Evolutionary conservation across 2,888 invertebrate genomes (phyloP).

Genomic region (Sarcophaga subvicina): DNA sequence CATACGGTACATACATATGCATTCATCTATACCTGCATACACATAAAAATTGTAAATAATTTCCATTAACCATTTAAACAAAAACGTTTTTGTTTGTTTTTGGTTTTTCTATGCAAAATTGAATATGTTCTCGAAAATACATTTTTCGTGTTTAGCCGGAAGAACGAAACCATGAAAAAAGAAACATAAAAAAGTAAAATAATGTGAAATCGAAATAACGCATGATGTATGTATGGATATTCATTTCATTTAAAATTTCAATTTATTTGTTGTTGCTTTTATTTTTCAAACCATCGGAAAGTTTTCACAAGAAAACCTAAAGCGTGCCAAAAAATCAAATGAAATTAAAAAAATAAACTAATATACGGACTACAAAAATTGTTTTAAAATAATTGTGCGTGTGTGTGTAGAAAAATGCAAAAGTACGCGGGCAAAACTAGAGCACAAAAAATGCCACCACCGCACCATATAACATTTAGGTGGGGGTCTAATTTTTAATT

Average conservation of each 20-base stretch:
- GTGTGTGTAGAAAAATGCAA: too few relatives aligned
- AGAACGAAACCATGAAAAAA: not conserved
- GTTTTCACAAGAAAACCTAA: not conserved
- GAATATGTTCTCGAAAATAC: not conserved
- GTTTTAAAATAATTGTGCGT: too few relatives aligned
- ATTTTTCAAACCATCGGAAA: not conserved
- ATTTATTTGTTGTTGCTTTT: not conserved
- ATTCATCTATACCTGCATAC: too few relatives aligned
- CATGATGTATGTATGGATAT: not conserved
- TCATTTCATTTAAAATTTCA: not conserved
- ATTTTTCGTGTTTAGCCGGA: not conserved
- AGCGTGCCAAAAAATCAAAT: conserved; percentile 35
- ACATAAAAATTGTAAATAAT: not conserved
- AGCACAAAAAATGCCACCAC: too few relatives aligned
- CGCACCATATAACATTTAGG: too few relatives aligned
- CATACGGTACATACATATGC: too few relatives aligned
- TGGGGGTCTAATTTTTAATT: too few relatives aligned
- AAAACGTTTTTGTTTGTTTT: not conserved
- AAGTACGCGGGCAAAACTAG: too few relatives aligned
- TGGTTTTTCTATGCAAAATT: not conserved
- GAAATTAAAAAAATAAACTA: not conserved
- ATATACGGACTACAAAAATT: too few relatives aligned
- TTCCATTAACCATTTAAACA: not conserved
- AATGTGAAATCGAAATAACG: not conserved
- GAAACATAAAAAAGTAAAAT: not conserved